These are phyloP conservation scores for Calameuta pallipes DNA, from an alignment of 2,888 invertebrate genomes.

Conservation along the genomic window DNA sequence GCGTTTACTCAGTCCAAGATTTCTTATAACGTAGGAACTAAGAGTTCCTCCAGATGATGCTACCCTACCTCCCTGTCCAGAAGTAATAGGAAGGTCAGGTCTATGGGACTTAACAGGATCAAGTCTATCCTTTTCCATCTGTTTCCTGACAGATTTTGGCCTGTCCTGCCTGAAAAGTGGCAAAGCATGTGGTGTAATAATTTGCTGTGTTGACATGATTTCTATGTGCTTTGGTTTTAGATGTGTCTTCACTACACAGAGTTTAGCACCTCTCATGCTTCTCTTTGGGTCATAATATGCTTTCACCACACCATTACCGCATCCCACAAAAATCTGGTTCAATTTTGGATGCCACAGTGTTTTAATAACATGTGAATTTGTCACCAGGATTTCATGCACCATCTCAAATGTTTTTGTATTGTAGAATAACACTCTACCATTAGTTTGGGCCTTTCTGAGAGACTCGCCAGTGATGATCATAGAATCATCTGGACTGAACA, in stretches of 20 bases:
- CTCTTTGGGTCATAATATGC: constrained; percentile 90
- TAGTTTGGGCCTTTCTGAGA: constrained; percentile 71
- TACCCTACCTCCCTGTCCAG: constrained; percentile 92
- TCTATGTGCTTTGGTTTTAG: constrained; percentile 86
- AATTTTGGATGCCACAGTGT: constrained; percentile 96
- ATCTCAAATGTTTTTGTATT: constrained; percentile 80
- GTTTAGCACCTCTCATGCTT: constrained; percentile 90
- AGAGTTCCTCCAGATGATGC: constrained; percentile 91
- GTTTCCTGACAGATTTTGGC: constrained; percentile 87
- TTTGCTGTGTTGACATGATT: constrained; percentile 89
- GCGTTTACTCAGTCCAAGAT: constrained; percentile 91
- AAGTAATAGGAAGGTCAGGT: constrained; percentile 89
- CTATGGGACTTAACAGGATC: constrained; percentile 86
- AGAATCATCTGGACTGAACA: constrained; percentile 93
- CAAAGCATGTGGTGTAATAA: constrained; percentile 95
- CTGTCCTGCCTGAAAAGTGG: constrained; percentile 95
- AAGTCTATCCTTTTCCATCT: constrained; percentile 89
- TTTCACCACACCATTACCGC: constrained; percentile 90
- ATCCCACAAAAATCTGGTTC: constrained; percentile 95
- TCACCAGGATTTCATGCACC: constrained; percentile 80
- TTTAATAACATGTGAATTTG: constrained; percentile 85
- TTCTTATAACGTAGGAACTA: constrained; percentile 95
- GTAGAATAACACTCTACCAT: constrained; percentile 79
- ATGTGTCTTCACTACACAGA: constrained; percentile 80
- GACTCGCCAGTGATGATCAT: constrained; percentile 91